A percentile compares a stretch with the other conserved stretches of the same genome.
Conservation (phyloP, 2,888 invertebrate species). For the Chelonus formosanus region DNA sequence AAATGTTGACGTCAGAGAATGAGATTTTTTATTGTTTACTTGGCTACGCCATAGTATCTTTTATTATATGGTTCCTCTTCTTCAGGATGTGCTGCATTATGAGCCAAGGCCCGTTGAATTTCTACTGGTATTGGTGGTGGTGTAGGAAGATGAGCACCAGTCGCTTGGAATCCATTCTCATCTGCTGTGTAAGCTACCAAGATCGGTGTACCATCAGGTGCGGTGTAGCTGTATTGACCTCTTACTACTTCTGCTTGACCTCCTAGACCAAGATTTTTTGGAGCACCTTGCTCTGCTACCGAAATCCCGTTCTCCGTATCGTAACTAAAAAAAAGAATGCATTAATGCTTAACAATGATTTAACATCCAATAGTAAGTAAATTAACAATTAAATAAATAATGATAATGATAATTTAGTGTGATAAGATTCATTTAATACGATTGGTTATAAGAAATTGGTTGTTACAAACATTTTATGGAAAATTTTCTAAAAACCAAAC, state of each 20-base stretch:
- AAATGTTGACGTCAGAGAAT: too few species aligned
- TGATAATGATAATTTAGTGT: too few species aligned
- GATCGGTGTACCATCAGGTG: constrained; percentile 74
- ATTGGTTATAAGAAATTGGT: too few species aligned
- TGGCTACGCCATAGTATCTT: constrained; percentile 45
- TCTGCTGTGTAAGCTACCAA: constrained; percentile 74
- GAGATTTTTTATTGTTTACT: constrained; percentile 9
- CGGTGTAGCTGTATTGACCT: constrained; percentile 75
- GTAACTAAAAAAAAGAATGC: constrained; percentile 59
- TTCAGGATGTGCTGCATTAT: constrained; percentile 67
- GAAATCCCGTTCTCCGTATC: constrained; percentile 74
- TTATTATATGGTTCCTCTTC: constrained; percentile 60
- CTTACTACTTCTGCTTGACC: constrained; percentile 65
- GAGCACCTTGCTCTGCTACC: constrained; percentile 69
- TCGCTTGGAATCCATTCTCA: constrained; percentile 75
- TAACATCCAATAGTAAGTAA: not conserved
- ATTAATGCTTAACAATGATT: not conserved
- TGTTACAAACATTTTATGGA: too few species aligned
- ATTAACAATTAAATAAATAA: constrained; percentile 20
- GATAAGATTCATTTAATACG: too few species aligned
- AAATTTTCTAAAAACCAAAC: too few species aligned
- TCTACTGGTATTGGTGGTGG: constrained; percentile 83
- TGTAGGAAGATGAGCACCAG: constrained; percentile 81
- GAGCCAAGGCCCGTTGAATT: constrained; percentile 75
- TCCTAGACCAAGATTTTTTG: constrained; percentile 67